Base-by-base conservation (phyloP, 1,140 invertebrate species). In the Apis cerana region DNA sequence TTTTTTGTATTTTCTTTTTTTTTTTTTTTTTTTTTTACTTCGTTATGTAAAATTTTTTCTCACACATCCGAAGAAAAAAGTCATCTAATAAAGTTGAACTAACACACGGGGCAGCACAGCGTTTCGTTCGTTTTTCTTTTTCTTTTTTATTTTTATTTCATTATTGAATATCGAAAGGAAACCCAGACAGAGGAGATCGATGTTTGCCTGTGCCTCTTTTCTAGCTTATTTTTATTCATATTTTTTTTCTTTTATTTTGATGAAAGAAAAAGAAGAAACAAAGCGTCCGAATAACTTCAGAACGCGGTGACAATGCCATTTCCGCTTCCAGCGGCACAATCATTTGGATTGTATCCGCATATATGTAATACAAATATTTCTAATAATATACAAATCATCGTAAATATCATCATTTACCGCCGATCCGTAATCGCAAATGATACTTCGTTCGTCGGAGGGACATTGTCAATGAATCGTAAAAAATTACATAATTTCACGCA, bases 371-470 rank as follows among this genome's bases (percentile, higher is more conserved):
- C 69, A 89, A 88, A 90, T 89, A 88, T 83, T 78, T 90, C 65
- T 82, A 82, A 89, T 88, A 90, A 88, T 90, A 89, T 90, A 89
- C 88, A 89, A 89, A 86, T 86, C 75, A 85, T 79, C 80, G 68
- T 76, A 77, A 78, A 62, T 58, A 85, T 82, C 43, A 85, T 82
- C 33, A 82, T 84, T 56, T 88, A 75, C 71, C 64, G 84, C 68
- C 78, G 68, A 88, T 88, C 85, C 80, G 85, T 81, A 87, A 81
- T 87, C 82, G 83, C 65, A 80, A 48, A 82, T 88, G 71, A 84
- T 56, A 67, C 71, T 72, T 70, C 85, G 62, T 75, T 88, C 48
- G 59, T 87, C 67, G 67, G 50, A 61, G 52, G 19, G 50, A 65
- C 75, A 54, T 81, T 52, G 75, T 82, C 75, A 78, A 82, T 74